phyloP scores from a whole-genome alignment of 2,113 vertebrate genomes.

The Strix uralensis region DNA sequence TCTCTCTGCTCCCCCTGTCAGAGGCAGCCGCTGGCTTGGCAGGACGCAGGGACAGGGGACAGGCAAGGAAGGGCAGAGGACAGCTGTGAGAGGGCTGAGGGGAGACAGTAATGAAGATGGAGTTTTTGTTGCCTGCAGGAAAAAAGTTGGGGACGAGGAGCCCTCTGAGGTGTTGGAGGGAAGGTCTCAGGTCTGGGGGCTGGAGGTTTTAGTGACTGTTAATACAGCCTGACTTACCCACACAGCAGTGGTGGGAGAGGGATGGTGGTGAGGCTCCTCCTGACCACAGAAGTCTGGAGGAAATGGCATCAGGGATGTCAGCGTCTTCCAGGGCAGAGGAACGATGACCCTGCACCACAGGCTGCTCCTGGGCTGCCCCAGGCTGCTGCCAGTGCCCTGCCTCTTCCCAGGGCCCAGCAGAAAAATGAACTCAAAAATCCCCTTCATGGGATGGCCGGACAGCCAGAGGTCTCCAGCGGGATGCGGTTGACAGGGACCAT shows the following conservation, averaged over 20 bases:
- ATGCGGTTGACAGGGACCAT: fast-evolving
- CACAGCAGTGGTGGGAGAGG: fast-evolving
- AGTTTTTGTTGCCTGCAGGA: not conserved
- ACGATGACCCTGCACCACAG: not conserved
- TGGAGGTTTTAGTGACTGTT: not conserved
- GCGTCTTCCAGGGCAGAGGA: not conserved
- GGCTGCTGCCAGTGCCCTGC: not conserved
- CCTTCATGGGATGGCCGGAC: fast-evolving
- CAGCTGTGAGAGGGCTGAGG: fast-evolving
- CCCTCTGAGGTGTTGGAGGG: fast-evolving
- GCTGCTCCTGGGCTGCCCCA: fast-evolving
- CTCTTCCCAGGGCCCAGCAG: not conserved
- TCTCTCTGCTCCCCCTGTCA: not conserved
- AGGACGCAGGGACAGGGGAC: not conserved
- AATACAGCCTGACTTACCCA: not conserved
- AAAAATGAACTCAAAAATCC: not conserved
- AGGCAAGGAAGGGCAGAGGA: not conserved
- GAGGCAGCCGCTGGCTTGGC: fast-evolving
- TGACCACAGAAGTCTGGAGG: not conserved
- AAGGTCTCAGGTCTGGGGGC: not conserved
- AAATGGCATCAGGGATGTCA: not conserved
- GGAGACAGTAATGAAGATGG: not conserved
- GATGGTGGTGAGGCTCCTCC: not conserved
- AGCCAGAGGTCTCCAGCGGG: not conserved
- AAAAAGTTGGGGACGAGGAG: not conserved